Base-by-base conservation (phyloP, 92 coral and sea anemone genomes). In the Ricordea florida region DNA sequence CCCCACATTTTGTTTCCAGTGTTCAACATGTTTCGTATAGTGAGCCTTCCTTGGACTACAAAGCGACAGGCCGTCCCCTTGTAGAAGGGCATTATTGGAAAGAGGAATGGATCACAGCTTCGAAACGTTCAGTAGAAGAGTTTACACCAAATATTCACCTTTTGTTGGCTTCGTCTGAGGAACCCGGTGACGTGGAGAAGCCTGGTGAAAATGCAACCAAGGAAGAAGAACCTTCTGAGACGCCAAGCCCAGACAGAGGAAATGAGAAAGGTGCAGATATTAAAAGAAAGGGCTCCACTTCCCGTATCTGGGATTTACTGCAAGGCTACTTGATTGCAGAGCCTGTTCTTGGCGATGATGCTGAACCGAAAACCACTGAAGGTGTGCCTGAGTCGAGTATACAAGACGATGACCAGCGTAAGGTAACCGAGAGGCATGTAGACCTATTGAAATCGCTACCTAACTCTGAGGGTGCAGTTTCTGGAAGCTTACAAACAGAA, bases 281-380 rank as follows among this genome's bases (percentile, higher is more conserved):
- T 28, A 31, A 63, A 37, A 57, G 41, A 27, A 66, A 75, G 43
- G 47, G 74, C 13, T 70, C 77, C 6, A 70, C 40, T 55, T 70
- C 77, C 41, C 77, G 77, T 41, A 63, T 70, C 30, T 55, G 77
- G 77, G 77, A 70, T 11, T 70, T 70, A 26, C 53, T 70, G 52
- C 90, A 30, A 67, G 86, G 49, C 47, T 83, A 34, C 72, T 80
- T 63, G 64, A 83, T 55, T 47, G 82, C 53, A 43, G 69, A 45
- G 44, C 74, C 58, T 40, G 61, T 48, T 23, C 22, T 53, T 30
- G 62, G 51, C 57, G 77, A 70, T 23, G 65, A 17, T 70, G 66
- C 17, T 5, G n/a, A n/a, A n/a, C n/a, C n/a, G n/a, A 9, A 35
- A 55, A 55, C 28, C 32, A 3, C 53, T 38, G 53, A 53, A 38